Base-by-base conservation (phyloP, 2,888 invertebrate genomes). In the Caenorhabditis afra region DNA sequence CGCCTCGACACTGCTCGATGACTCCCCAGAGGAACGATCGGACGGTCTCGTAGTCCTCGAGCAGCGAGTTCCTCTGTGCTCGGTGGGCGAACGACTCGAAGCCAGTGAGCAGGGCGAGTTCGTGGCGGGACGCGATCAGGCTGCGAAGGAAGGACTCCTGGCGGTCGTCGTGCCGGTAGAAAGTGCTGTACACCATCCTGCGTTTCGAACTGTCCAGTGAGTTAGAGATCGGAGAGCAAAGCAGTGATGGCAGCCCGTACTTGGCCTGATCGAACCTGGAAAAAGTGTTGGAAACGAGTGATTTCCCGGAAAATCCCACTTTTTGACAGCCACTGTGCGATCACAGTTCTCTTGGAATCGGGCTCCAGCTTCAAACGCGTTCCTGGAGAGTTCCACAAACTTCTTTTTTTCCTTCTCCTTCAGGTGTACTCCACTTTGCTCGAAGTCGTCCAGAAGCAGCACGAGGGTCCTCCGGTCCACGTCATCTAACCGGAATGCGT, bases 361-460 rank as follows among this genome's bases (percentile, higher is more conserved):
- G 10, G 87, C 82, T 8, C 91, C 91, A 8, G 91, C 73, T 37
- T 82, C 81, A 49, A 84, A 84, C 45, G 83, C 79, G 11, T 76
- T 76, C 0, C 71, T 67, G 3, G 82, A 82, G 10, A 84, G 45
- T 11, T 71, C 35, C 10, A 84, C 84, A 53, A 84, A 84, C 5
- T 79, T 39, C 11, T 47, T 45, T 29, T 80, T 77, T 50, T 94
- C 93, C 0, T 92, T 91, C 80, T 95, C 94, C 10, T 94, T 93
- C 74, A 99, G 92, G 91, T 99, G 97, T 78, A 99, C 98, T 2
- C 98, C 99, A 90, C 95, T 95, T 91, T 97, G 96, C 90, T 99
- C 97, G 91, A 99, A 99, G 91, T 99, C 98, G 90, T 96, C 95
- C 7, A 97, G 92, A 91, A 99, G 97, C 53, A 99, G 92, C 86